Conservation (phyloP, 2,113 vertebrate species). For the Morone chrysops region DNA sequence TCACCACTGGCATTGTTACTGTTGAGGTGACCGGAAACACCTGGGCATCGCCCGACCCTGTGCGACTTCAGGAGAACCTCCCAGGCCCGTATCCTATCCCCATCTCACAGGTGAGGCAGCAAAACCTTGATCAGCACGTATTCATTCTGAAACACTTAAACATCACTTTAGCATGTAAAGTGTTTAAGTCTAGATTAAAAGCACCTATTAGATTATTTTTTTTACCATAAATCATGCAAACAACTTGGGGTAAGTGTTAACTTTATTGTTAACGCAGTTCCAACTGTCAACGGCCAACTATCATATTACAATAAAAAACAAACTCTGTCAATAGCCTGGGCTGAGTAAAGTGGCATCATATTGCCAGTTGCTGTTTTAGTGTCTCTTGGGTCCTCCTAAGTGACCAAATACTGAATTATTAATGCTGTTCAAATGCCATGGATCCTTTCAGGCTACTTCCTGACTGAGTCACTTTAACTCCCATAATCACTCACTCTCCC, state of each 20-base stretch:
- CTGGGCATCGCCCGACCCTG: slow-evolving; percentile 82
- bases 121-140: background rate
- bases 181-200: slow-evolving; percentile 11
- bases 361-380: slow-evolving; percentile 70
- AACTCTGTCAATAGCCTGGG: slow-evolving; percentile 51
- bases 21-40: slow-evolving; percentile 84
- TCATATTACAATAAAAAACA: slow-evolving; percentile 60
- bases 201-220: slow-evolving; percentile 13
- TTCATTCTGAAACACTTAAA: background rate
- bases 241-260: slow-evolving; percentile 10
- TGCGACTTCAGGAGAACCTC: slow-evolving; percentile 86
- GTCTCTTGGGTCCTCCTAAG: slow-evolving; percentile 64
- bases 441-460: slow-evolving; percentile 62
- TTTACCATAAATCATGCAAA: slow-evolving; percentile 8
- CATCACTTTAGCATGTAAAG: background rate
- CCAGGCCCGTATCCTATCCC: slow-evolving; percentile 82
- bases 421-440: slow-evolving; percentile 67
- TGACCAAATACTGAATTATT: slow-evolving; percentile 78
- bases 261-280: slow-evolving; percentile 27
- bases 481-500: slow-evolving; percentile 46
- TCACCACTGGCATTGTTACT: slow-evolving; percentile 81
- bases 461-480: slow-evolving; percentile 66
- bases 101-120: slow-evolving; percentile 84
- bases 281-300: slow-evolving; percentile 25
- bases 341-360: slow-evolving; percentile 55